Conservation (phyloP, 2,113 vertebrate genomes). For the Campylorhamphus procurvoides region DNA sequence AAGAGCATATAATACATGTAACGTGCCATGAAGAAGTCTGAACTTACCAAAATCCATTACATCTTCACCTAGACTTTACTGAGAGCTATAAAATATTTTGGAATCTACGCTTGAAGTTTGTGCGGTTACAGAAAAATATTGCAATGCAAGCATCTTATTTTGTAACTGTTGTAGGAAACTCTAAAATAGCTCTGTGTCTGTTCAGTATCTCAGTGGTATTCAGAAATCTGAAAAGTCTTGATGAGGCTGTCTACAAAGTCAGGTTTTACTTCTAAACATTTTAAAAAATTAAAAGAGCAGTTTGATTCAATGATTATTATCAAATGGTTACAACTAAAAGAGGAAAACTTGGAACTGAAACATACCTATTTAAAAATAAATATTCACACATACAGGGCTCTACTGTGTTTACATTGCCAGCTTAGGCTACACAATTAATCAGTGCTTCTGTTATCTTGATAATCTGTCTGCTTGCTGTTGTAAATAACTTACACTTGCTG, state of each 20-base stretch:
- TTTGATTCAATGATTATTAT: neutral
- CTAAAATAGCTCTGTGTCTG: neutral
- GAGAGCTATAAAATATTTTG: neutral
- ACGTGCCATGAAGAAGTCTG: neutral
- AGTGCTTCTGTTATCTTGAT: slow-evolving; percentile 33
- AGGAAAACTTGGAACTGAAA: neutral
- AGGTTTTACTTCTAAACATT: neutral
- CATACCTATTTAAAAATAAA: slow-evolving; percentile 5
- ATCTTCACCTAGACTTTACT: neutral
- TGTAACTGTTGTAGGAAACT: neutral
- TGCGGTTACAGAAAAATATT: neutral
- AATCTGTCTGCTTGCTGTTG: slow-evolving; percentile 29
- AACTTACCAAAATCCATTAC: neutral
- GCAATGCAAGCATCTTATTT: neutral
- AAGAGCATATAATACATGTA: rapidly evolving
- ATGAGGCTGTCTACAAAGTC: neutral
- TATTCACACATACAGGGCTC: neutral
- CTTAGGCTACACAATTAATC: slow-evolving; percentile 41
- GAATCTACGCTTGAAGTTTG: neutral
- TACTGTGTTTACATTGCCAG: neutral
- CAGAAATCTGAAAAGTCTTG: neutral
- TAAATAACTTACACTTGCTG: slow-evolving; percentile 23
- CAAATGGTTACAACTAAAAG: neutral
- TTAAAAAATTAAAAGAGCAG: neutral
- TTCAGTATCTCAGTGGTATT: neutral